Conservation (phyloP, 2,888 invertebrate species). For the Vesta saturnalis region DNA sequence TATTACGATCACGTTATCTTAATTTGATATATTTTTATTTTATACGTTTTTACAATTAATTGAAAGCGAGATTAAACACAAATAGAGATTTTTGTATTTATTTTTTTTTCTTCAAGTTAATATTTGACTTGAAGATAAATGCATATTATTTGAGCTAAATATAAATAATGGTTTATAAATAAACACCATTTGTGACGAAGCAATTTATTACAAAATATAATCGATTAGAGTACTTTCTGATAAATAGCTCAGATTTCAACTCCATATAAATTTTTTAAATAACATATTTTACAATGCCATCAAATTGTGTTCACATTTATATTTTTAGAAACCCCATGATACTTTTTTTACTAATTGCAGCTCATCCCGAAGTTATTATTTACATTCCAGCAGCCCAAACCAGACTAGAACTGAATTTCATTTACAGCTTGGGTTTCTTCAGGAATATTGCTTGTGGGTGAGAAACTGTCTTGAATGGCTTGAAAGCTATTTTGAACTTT, state of each 20-base stretch:
- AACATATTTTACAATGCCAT: background rate
- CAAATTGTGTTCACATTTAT: too few relatives aligned
- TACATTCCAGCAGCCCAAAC: too few relatives aligned
- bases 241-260: background rate
- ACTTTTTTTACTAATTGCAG: too few relatives aligned
- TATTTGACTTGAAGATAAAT: conserved; percentile 2
- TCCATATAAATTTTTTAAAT: background rate
- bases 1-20: conserved; percentile 13
- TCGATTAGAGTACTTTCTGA: conserved; percentile 3
- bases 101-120: background rate
- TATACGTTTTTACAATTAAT: background rate
- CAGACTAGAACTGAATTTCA: too few relatives aligned
- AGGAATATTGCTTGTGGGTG: too few relatives aligned
- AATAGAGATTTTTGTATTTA: background rate
- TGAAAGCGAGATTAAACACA: background rate
- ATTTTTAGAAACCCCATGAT: too few relatives aligned
- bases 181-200: background rate
- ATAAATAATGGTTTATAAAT: background rate
- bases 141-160: too few relatives aligned
- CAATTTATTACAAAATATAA: conserved; percentile 11
- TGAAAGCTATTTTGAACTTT: too few relatives aligned
- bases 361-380: too few relatives aligned
- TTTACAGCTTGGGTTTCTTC: too few relatives aligned
- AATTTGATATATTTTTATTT: background rate
- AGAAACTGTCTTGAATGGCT: too few relatives aligned